Evolutionary conservation across 2,797 vertebrate genomes (phyloP), one percentile per base, ranked within the genome.

Genomic region (Pseudomugil tenellus): DNA sequence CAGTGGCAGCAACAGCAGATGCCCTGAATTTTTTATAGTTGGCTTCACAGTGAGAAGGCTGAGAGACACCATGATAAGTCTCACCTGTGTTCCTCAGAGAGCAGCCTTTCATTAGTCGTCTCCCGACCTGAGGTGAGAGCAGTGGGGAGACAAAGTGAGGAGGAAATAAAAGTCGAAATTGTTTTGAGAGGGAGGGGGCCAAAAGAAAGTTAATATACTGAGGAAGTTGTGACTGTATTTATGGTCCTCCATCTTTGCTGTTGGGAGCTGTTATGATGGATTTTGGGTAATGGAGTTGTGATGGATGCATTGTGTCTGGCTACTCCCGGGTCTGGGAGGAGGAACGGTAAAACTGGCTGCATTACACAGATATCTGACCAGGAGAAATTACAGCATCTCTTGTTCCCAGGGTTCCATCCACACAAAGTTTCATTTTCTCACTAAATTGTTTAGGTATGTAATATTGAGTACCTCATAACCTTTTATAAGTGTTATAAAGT

Each of bases 231-330:
- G 63, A 81, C 83, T 86, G 61, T 76, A 88, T 88, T 84, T 89
- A 88, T 84, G 83, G 86, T 65, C 59, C 65, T 69, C 39, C 16
- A 54, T 59, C 66, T 67, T 76, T 61, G 75, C 77, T 79, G 72
- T 73, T 76, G 79, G 81, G 83, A 77, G 74, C 72, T 64, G 82
- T 82, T 81, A 74, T 90, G 90, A 92, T 90, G 90, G 84, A 92
- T 91, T 79, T 77, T 89, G 87, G 86, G 84, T 92, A 91, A 91
- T 91, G 87, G 87, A 91, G 88, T 92, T 91, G 86, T 92, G 92
- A 93, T 91, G 84, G 84, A 93, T 87, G 84, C 63, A 62, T 2
- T 14, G 49, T 60, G 75, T 84, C 79, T 61, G 75, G 74, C 54
- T 14, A 4, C 52, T 49, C 63, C 70, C 12, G 59, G 77, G 73